phyloP scores from a whole-genome alignment of 2,888 invertebrate genomes.

The Luperina nickerlii region DNA sequence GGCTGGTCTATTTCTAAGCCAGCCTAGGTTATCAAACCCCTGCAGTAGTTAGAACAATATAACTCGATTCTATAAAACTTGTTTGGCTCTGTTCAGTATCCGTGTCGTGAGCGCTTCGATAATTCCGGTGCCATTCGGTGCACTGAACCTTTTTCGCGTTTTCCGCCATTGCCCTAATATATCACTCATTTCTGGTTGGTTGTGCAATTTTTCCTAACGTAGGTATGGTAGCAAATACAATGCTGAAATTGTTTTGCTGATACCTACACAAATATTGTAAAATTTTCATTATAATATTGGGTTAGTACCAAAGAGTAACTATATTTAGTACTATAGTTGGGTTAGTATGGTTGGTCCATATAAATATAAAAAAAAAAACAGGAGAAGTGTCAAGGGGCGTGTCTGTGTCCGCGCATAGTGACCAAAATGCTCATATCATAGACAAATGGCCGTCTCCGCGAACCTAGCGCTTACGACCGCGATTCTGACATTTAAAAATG shows the following conservation, averaged over 20 bases:
- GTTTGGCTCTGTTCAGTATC: slow-evolving; percentile 38
- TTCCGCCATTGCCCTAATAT: slow-evolving; percentile 56
- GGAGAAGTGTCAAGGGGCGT: background rate
- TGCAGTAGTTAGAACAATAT: slow-evolving; percentile 7
- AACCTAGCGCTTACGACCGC: background rate
- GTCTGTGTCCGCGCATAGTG: too few relatives aligned
- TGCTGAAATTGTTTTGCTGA: slow-evolving; percentile 1
- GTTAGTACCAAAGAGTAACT: too few relatives aligned
- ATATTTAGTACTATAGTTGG: too few relatives aligned
- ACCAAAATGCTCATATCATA: background rate
- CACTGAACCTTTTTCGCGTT: slow-evolving; percentile 67
- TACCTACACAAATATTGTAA: slow-evolving; percentile 1
- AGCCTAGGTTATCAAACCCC: background rate
- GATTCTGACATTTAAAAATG: background rate
- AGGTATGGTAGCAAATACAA: background rate
- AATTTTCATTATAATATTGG: background rate
- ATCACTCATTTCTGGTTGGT: slow-evolving; percentile 51
- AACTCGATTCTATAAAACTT: slow-evolving; percentile 15
- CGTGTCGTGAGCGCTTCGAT: slow-evolving; percentile 68
- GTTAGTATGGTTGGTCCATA: background rate
- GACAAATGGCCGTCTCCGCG: background rate
- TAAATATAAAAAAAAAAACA: background rate
- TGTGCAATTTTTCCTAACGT: slow-evolving; percentile 49
- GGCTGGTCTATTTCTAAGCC: background rate
- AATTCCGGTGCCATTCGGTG: slow-evolving; percentile 73